These are phyloP conservation scores for Trididemnum clinides DNA, from an alignment of 23 tunicate genomes.

Conservation along the genomic window DNA sequence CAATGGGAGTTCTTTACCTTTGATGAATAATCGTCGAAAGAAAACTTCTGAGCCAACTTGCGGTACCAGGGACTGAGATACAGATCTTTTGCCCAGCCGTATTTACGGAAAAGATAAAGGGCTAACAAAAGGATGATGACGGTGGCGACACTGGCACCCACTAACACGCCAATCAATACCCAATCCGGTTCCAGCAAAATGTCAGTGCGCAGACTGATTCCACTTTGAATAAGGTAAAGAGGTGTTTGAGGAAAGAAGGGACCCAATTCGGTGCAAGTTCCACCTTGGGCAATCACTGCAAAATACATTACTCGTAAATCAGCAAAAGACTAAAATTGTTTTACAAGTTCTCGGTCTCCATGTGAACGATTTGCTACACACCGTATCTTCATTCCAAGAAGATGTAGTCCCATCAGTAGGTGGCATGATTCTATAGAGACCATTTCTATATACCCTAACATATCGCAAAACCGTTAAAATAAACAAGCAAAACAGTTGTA, in stretches of 20 bases:
- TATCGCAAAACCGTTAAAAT: too few relatives aligned
- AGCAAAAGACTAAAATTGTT: not conserved
- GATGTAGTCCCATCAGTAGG: too few relatives aligned
- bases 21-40: slow-evolving; percentile 85
- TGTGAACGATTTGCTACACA: too few relatives aligned
- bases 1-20: too few relatives aligned
- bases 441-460: too few relatives aligned
- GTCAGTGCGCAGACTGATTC: slow-evolving; percentile 54
- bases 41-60: slow-evolving; percentile 50
- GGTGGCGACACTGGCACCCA: slow-evolving; percentile 60
- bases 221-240: slow-evolving; percentile 66
- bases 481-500: too few relatives aligned
- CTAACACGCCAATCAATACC: slow-evolving; percentile 77
- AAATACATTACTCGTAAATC: not conserved
- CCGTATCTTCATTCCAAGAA: too few relatives aligned
- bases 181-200: slow-evolving; percentile 95
- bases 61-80: slow-evolving; percentile 69
- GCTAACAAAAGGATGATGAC: slow-evolving; percentile 70
- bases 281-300: slow-evolving; percentile 73
- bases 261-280: slow-evolving; percentile 86
- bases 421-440: too few relatives aligned
- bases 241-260: slow-evolving; percentile 95
- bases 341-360: too few relatives aligned
- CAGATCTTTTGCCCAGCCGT: slow-evolving; percentile 86
- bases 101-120: slow-evolving; percentile 76